Evolutionary conservation across 2,113 vertebrate genomes (phyloP), one percentile per base, ranked within the genome.

Genomic region (Halcyon malimbica): DNA sequence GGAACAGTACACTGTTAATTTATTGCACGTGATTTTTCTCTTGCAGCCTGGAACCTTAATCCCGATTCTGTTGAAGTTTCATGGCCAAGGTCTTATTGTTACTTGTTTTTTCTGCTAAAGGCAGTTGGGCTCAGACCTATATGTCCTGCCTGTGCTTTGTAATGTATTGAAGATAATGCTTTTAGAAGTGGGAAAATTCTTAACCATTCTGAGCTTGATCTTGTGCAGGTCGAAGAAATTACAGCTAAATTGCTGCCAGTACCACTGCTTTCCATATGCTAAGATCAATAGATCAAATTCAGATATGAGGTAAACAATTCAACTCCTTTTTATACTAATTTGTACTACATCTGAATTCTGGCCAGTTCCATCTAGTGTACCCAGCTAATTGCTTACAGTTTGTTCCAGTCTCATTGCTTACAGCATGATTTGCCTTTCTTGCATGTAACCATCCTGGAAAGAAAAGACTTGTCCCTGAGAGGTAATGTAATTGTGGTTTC

Each of bases 401-500:
- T 74, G 44, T 83, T 93, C 63, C 65, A 74, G 73, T 53, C 73
- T 87, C 50, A 21, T 62, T 83, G 54, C 62, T 93, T 79, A 63
- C 88, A 93, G 48, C 41, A 51, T 5, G 16, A 59, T 87, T 95
- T 93, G 83, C 68, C 41, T 90, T 84, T 84, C 67, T 87, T 92
- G 21, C 20, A 15, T 64, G 67, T 87, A 95, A 51, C 84, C 29
- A 14, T 29, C 15, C 76, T 94, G 83, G 76, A 85, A 94, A 96
- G 95, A 24, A 69, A 80, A 86, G 31, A 53, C 71, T 81, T 13
- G 5, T 63, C 77, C 50, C 41, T 78, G 65, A 85, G 70, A 91
- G 69, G 53, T 77, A 85, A 63, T 60, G 41, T 67, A 85, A 89
- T 33, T 78, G 74, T 91, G 87, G 69, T 96, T 96, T 94, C 59